A percentile compares a stretch with the other conserved stretches of the same genome.
phyloP scores from a whole-genome alignment of 2,888 invertebrate species.

The Aspidiotus rigidus region DNA sequence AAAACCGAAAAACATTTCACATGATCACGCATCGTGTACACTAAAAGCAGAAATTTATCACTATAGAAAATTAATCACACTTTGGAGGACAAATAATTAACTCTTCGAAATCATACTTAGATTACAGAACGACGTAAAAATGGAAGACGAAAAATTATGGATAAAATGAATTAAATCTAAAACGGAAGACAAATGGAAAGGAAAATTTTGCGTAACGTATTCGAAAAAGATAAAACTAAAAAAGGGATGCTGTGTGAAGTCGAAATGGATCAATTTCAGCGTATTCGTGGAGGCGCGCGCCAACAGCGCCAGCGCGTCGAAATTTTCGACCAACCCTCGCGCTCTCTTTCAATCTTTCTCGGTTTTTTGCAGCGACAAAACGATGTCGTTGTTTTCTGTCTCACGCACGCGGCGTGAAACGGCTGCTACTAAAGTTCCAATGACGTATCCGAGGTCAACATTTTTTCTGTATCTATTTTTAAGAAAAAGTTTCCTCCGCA shows the following conservation, averaged over 20 bases:
- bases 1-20: background rate
- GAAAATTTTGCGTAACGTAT: constrained; percentile 12
- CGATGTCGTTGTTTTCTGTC: constrained; percentile 14
- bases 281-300: constrained; percentile 9
- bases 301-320: constrained; percentile 20
- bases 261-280: constrained; percentile 21
- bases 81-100: background rate
- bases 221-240: constrained; percentile 25
- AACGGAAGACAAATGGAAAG: constrained; percentile 26
- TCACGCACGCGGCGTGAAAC: background rate
- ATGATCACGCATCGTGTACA: no score
- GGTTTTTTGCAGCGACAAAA: constrained; percentile 10
- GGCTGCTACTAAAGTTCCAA: background rate
- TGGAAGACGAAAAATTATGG: constrained; percentile 1
- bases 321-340: background rate
- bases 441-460: no score
- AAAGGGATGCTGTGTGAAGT: constrained; percentile 19
- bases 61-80: no score
- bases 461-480: no score
- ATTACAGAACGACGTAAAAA: background rate
- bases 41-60: no score
- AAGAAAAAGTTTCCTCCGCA: no score
- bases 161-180: constrained; percentile 12
- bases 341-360: background rate
- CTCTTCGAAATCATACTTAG: background rate